phyloP scores from a whole-genome alignment of 2,797 vertebrate genomes.

The Botia kubotai region DNA sequence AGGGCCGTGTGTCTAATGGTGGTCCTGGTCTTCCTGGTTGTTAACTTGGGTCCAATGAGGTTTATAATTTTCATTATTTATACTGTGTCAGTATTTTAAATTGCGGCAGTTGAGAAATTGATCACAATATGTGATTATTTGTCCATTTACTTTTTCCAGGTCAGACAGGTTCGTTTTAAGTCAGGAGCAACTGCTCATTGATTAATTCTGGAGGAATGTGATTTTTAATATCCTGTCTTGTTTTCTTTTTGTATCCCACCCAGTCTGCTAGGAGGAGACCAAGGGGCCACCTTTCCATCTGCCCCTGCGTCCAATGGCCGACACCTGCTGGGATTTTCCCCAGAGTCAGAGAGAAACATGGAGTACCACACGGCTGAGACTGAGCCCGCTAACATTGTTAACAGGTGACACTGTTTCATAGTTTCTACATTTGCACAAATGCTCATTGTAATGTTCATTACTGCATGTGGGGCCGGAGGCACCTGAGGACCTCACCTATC shows the following conservation, averaged over 20 bases:
- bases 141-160: conserved; percentile 2
- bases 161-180: not conserved
- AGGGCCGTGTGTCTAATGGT: conserved; percentile 90
- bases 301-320: conserved; percentile 28
- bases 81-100: not conserved
- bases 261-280: conserved; percentile 43
- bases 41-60: conserved; percentile 87
- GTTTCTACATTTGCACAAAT: not conserved
- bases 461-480: conserved; percentile 10
- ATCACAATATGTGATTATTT: not conserved
- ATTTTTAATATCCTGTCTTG: conserved; percentile 3
- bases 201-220: conserved; percentile 8
- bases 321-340: conserved; percentile 53
- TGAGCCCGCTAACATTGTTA: conserved; percentile 7
- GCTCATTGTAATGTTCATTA: not conserved
- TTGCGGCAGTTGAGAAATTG: too few species aligned
- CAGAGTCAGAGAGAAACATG: not conserved
- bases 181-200: not conserved
- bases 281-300: conserved; percentile 23
- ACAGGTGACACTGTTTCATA: conserved; percentile 46
- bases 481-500: not conserved
- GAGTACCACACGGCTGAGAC: conserved; percentile 13
- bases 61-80: conserved; percentile 68
- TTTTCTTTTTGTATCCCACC: not conserved
- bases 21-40: conserved; percentile 85